phyloP scores from a whole-genome alignment of 2,888 invertebrate genomes.

The Clusia tigrina region DNA sequence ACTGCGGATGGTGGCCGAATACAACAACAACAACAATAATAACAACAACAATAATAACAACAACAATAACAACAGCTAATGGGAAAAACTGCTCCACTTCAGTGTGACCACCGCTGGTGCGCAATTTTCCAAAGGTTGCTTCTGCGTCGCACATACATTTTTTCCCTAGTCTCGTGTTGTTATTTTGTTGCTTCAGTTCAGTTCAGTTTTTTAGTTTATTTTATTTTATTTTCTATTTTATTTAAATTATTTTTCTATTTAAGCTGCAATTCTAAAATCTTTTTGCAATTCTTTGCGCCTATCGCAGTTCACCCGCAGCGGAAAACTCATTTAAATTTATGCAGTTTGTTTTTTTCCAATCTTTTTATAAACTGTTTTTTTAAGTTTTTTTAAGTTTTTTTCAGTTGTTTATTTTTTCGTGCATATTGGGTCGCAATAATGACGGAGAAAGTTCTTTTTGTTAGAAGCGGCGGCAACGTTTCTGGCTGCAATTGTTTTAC shows the following conservation, averaged over 20 bases:
- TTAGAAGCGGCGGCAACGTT: slow-evolving; percentile 16
- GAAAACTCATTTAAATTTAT: slow-evolving; percentile 52
- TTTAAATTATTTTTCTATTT: neutral
- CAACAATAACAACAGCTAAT: neutral
- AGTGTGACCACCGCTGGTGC: no score
- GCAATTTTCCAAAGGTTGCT: neutral
- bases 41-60: no score
- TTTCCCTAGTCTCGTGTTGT: neutral
- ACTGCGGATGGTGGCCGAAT: neutral
- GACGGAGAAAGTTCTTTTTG: slow-evolving; percentile 16
- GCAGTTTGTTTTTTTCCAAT: no score
- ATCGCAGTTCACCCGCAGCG: slow-evolving; percentile 32
- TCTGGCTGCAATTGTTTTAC: slow-evolving; percentile 11
- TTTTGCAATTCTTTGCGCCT: neutral
- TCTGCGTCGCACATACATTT: neutral
- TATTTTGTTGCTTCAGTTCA: no score
- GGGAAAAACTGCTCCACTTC: neutral
- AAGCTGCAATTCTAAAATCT: slow-evolving; percentile 4
- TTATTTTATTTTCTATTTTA: no score
- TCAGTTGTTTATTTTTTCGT: no score
- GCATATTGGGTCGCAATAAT: slow-evolving; percentile 47
- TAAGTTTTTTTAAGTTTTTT: no score
- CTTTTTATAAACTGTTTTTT: no score
- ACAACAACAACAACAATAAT: no score
- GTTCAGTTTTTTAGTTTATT: no score